phyloP scores from a whole-genome alignment of 35 echinoderm and acorn worm genomes.

The Hemicentrotus pulcherrimus region DNA sequence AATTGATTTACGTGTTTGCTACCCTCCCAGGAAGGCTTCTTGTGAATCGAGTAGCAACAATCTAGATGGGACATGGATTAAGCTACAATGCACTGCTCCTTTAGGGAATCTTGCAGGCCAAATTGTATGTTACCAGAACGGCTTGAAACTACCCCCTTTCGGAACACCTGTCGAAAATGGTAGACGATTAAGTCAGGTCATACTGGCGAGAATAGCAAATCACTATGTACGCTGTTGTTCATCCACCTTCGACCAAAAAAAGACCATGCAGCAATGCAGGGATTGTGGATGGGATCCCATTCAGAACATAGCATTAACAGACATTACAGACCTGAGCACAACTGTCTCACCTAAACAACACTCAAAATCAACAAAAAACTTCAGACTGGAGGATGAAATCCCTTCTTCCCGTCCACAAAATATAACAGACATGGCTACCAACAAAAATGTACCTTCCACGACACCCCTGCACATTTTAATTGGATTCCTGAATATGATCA shows the following conservation, averaged over 20 bases:
- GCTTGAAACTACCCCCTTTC: not conserved
- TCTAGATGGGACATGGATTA: not conserved
- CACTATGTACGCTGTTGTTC: not conserved
- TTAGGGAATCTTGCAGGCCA: not conserved
- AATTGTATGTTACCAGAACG: not conserved
- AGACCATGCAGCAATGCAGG: not conserved
- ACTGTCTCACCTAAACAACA: not conserved
- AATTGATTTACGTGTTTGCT: not conserved
- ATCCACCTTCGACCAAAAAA: not conserved
- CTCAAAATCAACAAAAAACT: not conserved
- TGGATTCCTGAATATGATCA: not conserved
- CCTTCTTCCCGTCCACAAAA: not conserved
- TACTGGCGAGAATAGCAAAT: not conserved
- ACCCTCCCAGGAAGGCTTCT: not conserved
- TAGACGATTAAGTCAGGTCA: not conserved
- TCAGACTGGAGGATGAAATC: not conserved
- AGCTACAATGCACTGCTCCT: not conserved
- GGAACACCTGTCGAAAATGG: not conserved
- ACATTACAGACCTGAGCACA: not conserved
- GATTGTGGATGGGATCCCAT: not conserved
- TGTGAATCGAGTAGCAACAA: not conserved
- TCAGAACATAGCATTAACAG: not conserved
- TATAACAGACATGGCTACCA: not conserved
- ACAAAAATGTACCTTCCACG: not conserved
- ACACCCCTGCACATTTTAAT: not conserved